Conservation (phyloP, 2,888 invertebrate species). For the Caenorhabditis wallacei region DNA sequence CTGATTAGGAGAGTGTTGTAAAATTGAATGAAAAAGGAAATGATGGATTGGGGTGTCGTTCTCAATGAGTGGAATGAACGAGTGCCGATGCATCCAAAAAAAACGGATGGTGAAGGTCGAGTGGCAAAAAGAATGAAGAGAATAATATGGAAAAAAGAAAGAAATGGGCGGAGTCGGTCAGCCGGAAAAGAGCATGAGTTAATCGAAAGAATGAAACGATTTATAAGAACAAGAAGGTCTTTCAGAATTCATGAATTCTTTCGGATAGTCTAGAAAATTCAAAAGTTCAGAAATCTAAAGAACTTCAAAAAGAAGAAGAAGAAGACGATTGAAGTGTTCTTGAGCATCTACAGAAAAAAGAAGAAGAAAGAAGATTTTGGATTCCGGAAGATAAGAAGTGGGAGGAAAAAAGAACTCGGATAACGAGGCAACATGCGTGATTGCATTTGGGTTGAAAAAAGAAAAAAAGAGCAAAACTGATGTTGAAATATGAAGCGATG, state of each 20-base stretch:
- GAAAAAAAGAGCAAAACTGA: slow-evolving; percentile 35
- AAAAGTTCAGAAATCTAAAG: slow-evolving; percentile 28
- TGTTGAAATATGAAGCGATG: slow-evolving; percentile 55
- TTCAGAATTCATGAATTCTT: slow-evolving; percentile 18
- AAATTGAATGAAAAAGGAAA: slow-evolving; percentile 13
- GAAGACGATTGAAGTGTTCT: slow-evolving; percentile 26
- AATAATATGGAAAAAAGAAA: slow-evolving; percentile 6
- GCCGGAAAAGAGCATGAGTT: slow-evolving; percentile 48
- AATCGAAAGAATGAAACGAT: slow-evolving; percentile 6
- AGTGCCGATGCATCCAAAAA: slow-evolving; percentile 11
- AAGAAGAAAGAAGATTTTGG: slow-evolving; percentile 28
- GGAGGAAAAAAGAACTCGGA: slow-evolving; percentile 34
- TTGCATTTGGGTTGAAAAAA: slow-evolving; percentile 42
- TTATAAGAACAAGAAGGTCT: not conserved
- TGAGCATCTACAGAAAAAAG: slow-evolving; percentile 1
- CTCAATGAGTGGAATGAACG: slow-evolving; percentile 18
- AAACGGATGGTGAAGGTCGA: slow-evolving; percentile 49
- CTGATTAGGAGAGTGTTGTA: slow-evolving; percentile 28
- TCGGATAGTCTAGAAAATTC: slow-evolving; percentile 3
- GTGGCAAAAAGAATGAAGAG: slow-evolving; percentile 30
- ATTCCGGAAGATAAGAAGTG: slow-evolving; percentile 46
- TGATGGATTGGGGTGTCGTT: slow-evolving; percentile 15
- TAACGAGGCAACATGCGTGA: slow-evolving; percentile 60
- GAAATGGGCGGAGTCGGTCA: slow-evolving; percentile 42
- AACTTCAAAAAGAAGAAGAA: not conserved